Percentiles rank a stretch among this genome's conserved stretches.
Evolutionary conservation across 2,113 vertebrate genomes (phyloP).

Genomic region (Hoplias malabaricus): DNA sequence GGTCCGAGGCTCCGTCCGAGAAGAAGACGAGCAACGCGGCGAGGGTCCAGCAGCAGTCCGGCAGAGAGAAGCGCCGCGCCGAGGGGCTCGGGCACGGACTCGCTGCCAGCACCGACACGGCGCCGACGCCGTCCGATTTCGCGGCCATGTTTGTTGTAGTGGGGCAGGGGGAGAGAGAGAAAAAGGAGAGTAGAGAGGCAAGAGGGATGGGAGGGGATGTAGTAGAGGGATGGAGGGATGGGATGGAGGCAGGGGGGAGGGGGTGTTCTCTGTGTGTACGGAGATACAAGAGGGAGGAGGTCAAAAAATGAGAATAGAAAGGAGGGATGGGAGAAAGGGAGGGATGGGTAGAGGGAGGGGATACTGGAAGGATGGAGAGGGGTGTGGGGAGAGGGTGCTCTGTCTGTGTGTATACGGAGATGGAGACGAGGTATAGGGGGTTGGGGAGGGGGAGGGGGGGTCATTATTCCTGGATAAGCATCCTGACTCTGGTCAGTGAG

Average conservation of each 20-base stretch:
- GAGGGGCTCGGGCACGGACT: slow-evolving; percentile 59
- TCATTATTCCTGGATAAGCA: background rate
- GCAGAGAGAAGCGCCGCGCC: slow-evolving; percentile 76
- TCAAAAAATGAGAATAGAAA: background rate
- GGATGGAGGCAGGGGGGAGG: slow-evolving; percentile 47
- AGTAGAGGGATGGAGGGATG: slow-evolving; percentile 62
- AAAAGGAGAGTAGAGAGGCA: slow-evolving; percentile 71
- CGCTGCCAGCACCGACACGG: slow-evolving; percentile 72
- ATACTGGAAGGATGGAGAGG: slow-evolving; percentile 22
- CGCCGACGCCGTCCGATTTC: slow-evolving; percentile 89
- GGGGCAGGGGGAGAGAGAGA: background rate
- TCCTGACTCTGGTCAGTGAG: slow-evolving; percentile 15
- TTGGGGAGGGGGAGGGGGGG: background rate
- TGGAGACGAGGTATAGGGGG: background rate
- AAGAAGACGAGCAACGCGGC: slow-evolving; percentile 91
- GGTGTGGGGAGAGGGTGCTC: slow-evolving; percentile 1
- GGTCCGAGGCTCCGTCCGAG: slow-evolving; percentile 95
- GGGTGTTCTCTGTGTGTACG: slow-evolving; percentile 37
- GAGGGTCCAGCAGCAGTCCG: slow-evolving; percentile 89
- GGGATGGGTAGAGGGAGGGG: too few species aligned
- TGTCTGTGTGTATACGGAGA: slow-evolving; percentile 2
- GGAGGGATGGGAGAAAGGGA: slow-evolving; percentile 12
- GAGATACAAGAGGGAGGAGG: background rate
- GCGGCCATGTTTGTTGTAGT: slow-evolving; percentile 94
- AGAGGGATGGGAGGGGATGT: slow-evolving; percentile 69